A percentile compares a stretch with the other conserved stretches of the same genome.
phyloP scores from a whole-genome alignment of 2,888 invertebrate species.

The Schizaphis graminum region DNA sequence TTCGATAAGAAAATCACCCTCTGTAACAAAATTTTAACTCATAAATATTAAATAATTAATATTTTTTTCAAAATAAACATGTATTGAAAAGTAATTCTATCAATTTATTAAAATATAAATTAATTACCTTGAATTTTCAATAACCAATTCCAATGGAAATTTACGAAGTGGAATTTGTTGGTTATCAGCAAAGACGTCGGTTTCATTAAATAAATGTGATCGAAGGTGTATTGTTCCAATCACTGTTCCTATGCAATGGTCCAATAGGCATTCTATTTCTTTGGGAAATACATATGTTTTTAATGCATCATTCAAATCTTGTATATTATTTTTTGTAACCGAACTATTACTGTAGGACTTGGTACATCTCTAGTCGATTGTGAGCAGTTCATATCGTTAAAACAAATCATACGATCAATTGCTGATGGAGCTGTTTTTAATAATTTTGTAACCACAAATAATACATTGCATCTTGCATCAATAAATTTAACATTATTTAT shows the following conservation, averaged over 20 bases:
- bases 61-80: background rate
- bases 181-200: background rate
- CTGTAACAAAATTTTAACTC: too few relatives aligned
- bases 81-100: background rate
- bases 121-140: slow-evolving; percentile 2
- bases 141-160: background rate
- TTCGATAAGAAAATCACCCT: too few relatives aligned
- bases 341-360: background rate
- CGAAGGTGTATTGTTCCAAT: background rate
- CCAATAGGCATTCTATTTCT: background rate
- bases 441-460: slow-evolving; percentile 7
- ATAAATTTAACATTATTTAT: background rate
- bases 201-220: background rate
- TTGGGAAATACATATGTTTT: background rate
- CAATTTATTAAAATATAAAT: too few relatives aligned
- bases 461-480: slow-evolving; percentile 13
- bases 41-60: too few relatives aligned
- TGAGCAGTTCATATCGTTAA: background rate
- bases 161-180: background rate
- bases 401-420: background rate
- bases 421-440: slow-evolving; percentile 27
- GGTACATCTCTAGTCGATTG: background rate
- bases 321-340: background rate
- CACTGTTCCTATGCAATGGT: background rate
- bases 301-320: background rate